Percentiles rank a stretch among this genome's conserved stretches.
These are phyloP conservation scores for Cebidichthys violaceus DNA, from an alignment of 2,113 vertebrate species.

Conservation along the genomic window DNA sequence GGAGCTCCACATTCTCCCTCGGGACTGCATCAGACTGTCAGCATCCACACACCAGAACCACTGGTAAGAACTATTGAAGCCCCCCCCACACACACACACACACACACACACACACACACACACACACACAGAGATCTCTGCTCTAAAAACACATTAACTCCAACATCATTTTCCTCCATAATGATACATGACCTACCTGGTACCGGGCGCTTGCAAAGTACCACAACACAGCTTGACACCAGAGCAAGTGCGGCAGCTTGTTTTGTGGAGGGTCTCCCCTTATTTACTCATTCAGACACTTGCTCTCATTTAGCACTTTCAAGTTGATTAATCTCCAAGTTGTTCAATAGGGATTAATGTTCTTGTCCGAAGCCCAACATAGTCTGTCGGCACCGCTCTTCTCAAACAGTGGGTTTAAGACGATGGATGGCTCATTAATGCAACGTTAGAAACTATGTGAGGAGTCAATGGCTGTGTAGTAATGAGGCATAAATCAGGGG, in stretches of 20 bases:
- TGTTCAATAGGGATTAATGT: constrained; percentile 47
- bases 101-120: not conserved
- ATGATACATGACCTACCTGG: constrained; percentile 36
- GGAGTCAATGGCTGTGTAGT: not conserved
- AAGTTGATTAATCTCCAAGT: constrained; percentile 33
- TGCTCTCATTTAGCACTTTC: not conserved
- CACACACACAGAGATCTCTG: not conserved
- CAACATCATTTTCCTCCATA: constrained; percentile 15
- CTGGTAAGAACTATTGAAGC: constrained; percentile 55
- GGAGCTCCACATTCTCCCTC: constrained; percentile 70
- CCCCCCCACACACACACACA: not conserved
- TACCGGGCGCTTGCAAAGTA: constrained; percentile 39
- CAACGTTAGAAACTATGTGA: constrained; percentile 22
- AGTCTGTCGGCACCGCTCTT: not conserved
- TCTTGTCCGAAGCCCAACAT: constrained; percentile 13
- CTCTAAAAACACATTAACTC: not conserved
- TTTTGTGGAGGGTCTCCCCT: constrained; percentile 23
- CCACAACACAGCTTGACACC: constrained; percentile 31
- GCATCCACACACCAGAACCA: constrained; percentile 40
- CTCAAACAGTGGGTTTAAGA: not conserved
- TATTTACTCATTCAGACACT: constrained; percentile 26
- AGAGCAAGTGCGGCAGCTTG: constrained; percentile 5
- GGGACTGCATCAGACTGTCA: constrained; percentile 67
- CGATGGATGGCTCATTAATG: constrained; percentile 10
- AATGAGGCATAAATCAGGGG: not conserved